Conservation (phyloP, 1,140 invertebrate species). For the Procambarus virginalis region DNA sequence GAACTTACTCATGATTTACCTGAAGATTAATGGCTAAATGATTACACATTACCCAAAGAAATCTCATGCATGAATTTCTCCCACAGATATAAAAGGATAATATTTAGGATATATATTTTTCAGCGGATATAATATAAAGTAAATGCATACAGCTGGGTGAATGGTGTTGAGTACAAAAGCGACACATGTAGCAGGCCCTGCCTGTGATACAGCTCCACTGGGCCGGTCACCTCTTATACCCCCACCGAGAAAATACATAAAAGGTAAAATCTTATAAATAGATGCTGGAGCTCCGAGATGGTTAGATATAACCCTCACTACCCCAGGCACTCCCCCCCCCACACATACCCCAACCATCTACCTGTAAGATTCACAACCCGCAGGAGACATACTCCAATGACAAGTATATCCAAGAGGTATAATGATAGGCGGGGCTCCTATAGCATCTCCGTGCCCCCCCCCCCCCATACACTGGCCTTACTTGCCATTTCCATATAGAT, state of each 20-base stretch:
- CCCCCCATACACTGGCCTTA: constrained; percentile 3
- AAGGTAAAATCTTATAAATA: constrained; percentile 17
- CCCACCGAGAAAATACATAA: neutral
- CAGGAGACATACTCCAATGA: neutral
- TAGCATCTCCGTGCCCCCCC: neutral
- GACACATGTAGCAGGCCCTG: neutral
- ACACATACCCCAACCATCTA: neutral
- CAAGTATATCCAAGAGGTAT: neutral
- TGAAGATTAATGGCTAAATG: constrained; percentile 48
- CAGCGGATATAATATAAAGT: constrained; percentile 40
- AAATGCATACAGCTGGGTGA: constrained; percentile 12
- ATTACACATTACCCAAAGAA: constrained; percentile 61
- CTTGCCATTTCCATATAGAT: constrained; percentile 53
- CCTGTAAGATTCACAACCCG: neutral
- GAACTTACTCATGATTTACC: constrained; percentile 60
- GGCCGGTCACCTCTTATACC: neutral
- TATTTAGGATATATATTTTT: constrained; percentile 25
- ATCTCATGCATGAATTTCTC: constrained; percentile 55
- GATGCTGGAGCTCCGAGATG: neutral
- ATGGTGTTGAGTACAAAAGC: neutral
- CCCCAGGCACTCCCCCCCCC: too few species aligned
- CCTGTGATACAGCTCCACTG: neutral
- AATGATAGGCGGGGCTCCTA: neutral
- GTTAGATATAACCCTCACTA: neutral
- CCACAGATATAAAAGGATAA: constrained; percentile 34